Conservation (phyloP, 2,888 invertebrate genomes). For the Euzophera pinguis region DNA sequence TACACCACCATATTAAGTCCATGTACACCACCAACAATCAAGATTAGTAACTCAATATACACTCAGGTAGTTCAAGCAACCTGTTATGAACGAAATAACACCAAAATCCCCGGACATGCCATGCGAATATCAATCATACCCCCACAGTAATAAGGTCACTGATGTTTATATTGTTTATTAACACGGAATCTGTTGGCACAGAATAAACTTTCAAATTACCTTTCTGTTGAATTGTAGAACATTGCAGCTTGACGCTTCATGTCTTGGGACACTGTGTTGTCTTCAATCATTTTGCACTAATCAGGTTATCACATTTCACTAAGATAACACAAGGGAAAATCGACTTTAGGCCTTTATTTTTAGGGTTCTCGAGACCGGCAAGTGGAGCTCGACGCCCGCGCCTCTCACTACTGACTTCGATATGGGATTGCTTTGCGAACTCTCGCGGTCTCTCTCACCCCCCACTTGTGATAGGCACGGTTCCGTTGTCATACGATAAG, state of each 20-base stretch:
- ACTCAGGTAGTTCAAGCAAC: neutral
- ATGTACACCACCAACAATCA: neutral
- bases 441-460: conserved; percentile 52
- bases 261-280: conserved; percentile 62
- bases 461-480: conserved; percentile 41
- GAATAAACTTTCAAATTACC: conserved; percentile 34
- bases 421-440: conserved; percentile 41
- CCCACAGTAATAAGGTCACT: conserved; percentile 5
- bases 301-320: conserved; percentile 25
- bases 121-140: conserved; percentile 4
- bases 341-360: conserved; percentile 17
- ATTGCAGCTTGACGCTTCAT: conserved; percentile 70
- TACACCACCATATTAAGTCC: neutral
- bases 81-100: neutral
- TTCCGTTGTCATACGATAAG: conserved; percentile 40
- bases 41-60: neutral
- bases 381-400: conserved; percentile 65
- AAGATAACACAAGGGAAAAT: conserved; percentile 22
- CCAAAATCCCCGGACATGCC: neutral
- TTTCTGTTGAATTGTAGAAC: conserved; percentile 71
- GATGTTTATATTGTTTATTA: conserved; percentile 9
- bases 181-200: conserved; percentile 31
- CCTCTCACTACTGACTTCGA: conserved; percentile 46
- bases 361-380: conserved; percentile 48
- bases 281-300: conserved; percentile 52